Conservation (phyloP, 2,888 invertebrate genomes). For the Ennomos fuscantarius region DNA sequence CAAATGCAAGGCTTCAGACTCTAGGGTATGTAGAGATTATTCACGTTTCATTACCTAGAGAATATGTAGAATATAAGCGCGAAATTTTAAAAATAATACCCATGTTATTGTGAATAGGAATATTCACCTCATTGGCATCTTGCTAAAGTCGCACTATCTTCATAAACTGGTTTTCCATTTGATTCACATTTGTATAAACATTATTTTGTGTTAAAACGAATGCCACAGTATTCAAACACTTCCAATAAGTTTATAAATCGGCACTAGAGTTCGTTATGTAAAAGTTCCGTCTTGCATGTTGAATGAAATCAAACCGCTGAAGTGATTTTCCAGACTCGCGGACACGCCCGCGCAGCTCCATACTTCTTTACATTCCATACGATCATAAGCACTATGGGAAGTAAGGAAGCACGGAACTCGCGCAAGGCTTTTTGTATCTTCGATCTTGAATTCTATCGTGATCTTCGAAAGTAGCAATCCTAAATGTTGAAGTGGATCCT, state of each 20-base stretch:
- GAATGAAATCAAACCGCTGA: constrained; percentile 50
- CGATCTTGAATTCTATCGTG: constrained; percentile 54
- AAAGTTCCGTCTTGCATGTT: constrained; percentile 49
- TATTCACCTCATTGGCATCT: constrained; percentile 3
- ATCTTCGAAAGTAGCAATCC: constrained; percentile 41
- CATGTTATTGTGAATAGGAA: constrained; percentile 11
- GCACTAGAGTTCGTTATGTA: constrained; percentile 39
- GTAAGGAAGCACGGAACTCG: constrained; percentile 98
- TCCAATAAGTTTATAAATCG: constrained; percentile 42
- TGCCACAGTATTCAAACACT: constrained; percentile 49
- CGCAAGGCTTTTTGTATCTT: constrained; percentile 80
- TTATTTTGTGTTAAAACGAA: constrained; percentile 28
- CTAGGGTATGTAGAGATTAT: constrained; percentile 12
- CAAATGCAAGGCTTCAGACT: constrained; percentile 27
- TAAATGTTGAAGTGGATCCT: constrained; percentile 29
- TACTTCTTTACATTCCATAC: constrained; percentile 99
- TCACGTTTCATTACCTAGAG: neutral
- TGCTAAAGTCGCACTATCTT: constrained; percentile 11
- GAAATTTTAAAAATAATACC: constrained; percentile 3
- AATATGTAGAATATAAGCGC: neutral
- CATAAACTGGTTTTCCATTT: constrained; percentile 3
- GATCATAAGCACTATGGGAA: constrained; percentile 94
- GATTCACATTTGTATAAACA: constrained; percentile 8
- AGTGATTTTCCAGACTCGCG: constrained; percentile 57
- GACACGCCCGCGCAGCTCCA: constrained; percentile 89